A percentile compares a stretch with the other conserved stretches of the same genome.
Conservation (phyloP, 2,797 vertebrate species). For the Acipenser oxyrinchus region DNA sequence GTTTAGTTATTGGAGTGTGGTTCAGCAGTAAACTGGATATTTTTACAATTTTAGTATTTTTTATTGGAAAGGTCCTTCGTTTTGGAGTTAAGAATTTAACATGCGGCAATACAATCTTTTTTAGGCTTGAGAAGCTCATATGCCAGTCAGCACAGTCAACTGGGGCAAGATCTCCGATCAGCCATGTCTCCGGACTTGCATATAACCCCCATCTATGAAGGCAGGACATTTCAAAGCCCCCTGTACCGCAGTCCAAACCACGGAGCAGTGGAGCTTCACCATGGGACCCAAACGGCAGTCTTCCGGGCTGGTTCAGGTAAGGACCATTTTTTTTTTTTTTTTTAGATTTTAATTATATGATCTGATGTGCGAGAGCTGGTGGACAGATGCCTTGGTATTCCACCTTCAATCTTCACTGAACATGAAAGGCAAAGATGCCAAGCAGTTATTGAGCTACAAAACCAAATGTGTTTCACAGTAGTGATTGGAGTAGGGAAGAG, state of each 20-base stretch:
- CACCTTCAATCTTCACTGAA: neutral
- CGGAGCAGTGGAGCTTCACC: slow-evolving; percentile 61
- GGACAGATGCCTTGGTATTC: slow-evolving; percentile 9
- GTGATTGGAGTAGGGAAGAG: slow-evolving; percentile 38
- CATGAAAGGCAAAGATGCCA: neutral
- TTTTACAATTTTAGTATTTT: too few relatives aligned
- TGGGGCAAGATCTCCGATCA: slow-evolving; percentile 77
- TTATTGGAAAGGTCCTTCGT: too few relatives aligned
- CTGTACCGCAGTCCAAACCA: slow-evolving; percentile 82
- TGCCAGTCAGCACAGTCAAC: slow-evolving; percentile 74
- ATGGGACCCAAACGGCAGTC: slow-evolving; percentile 60
- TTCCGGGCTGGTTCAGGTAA: slow-evolving; percentile 74
- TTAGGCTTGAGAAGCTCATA: slow-evolving; percentile 90
- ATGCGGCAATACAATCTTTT: neutral
- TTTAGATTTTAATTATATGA: neutral
- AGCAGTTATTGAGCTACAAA: slow-evolving; percentile 24
- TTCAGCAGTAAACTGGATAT: too few relatives aligned
- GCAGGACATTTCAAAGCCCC: slow-evolving; percentile 85
- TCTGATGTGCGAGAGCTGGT: slow-evolving; percentile 47
- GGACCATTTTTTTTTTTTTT: neutral
- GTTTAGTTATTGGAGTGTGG: too few relatives aligned
- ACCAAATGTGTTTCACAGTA: slow-evolving; percentile 44
- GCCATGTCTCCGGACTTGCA: slow-evolving; percentile 81
- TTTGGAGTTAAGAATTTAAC: too few relatives aligned
- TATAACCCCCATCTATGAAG: slow-evolving; percentile 88